phyloP scores from a whole-genome alignment of 2,888 invertebrate species.

The Melipona beecheii region DNA sequence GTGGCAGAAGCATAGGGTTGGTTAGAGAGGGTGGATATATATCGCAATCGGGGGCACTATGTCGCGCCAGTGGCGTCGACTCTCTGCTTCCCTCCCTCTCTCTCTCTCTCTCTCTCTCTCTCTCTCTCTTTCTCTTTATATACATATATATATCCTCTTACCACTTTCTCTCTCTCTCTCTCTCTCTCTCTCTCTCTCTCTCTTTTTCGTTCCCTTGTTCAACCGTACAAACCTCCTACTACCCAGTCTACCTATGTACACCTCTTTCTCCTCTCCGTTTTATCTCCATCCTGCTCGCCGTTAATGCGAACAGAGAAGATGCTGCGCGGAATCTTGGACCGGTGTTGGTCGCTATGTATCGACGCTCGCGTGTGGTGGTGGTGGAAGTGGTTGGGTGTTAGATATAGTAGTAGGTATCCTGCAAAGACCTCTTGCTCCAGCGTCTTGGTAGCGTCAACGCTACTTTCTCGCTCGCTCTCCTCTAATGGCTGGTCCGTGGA shows the following conservation, averaged over 20 bases:
- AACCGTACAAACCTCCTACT: constrained; percentile 42
- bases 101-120: neutral
- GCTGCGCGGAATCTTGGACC: constrained; percentile 38
- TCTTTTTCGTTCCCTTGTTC: constrained; percentile 33
- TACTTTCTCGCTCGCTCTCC: constrained; percentile 15
- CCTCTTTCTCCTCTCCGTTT: constrained; percentile 30
- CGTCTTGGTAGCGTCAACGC: constrained; percentile 62
- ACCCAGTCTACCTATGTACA: constrained; percentile 23
- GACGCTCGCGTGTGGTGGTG: constrained; percentile 5
- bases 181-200: constrained; percentile 13
- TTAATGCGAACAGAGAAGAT: constrained; percentile 52
- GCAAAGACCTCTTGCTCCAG: constrained; percentile 71
- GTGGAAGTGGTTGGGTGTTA: constrained; percentile 25
- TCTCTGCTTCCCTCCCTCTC: constrained; percentile 38
- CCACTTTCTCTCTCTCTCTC: constrained; percentile 44
- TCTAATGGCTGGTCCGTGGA: neutral
- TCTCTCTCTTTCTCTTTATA: neutral
- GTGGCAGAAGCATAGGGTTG: constrained; percentile 77
- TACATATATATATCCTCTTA: neutral
- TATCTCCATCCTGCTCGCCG: constrained; percentile 43
- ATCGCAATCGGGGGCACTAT: constrained; percentile 82
- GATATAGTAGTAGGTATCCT: constrained; percentile 70
- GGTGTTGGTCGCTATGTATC: constrained; percentile 27
- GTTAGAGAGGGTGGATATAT: constrained; percentile 75
- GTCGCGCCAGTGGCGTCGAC: constrained; percentile 78